phyloP scores from a whole-genome alignment of 2,113 vertebrate species.

The Plectropomus leopardus region DNA sequence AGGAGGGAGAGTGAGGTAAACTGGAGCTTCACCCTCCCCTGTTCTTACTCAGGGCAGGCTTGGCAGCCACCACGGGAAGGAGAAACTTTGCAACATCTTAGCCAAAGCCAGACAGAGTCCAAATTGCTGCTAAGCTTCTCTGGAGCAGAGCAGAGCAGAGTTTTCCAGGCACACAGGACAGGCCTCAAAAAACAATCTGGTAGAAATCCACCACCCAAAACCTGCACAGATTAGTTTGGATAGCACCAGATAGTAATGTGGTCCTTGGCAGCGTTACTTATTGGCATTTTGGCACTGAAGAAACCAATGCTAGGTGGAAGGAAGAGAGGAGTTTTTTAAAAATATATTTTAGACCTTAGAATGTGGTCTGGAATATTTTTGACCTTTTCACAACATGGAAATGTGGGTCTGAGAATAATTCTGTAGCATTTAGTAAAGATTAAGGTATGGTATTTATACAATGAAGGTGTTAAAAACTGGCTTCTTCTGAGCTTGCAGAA shows the following conservation, averaged over 20 bases:
- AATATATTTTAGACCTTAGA: constrained; percentile 18
- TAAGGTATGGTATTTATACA: neutral
- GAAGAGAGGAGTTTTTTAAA: too few relatives aligned
- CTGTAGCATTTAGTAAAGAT: neutral
- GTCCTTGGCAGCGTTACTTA: too few relatives aligned
- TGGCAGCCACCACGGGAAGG: constrained; percentile 45
- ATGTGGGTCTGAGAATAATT: constrained; percentile 21
- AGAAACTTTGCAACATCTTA: constrained; percentile 52
- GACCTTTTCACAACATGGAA: neutral
- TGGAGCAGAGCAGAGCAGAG: neutral
- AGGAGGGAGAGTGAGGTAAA: neutral
- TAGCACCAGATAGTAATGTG: too few relatives aligned
- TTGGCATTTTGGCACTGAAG: too few relatives aligned
- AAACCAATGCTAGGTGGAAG: too few relatives aligned
- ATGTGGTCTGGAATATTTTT: constrained; percentile 9
- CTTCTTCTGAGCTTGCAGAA: neutral
- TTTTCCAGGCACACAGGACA: too few relatives aligned
- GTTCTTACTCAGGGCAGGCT: constrained; percentile 67
- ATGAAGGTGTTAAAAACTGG: neutral
- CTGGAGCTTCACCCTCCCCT: constrained; percentile 28
- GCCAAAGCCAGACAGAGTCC: constrained; percentile 51
- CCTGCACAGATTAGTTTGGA: too few relatives aligned
- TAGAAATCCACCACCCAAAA: too few relatives aligned
- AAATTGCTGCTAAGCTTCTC: constrained; percentile 59
- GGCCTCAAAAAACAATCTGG: too few relatives aligned